Conservation (phyloP, 2,888 invertebrate genomes). For the Arge pagana region DNA sequence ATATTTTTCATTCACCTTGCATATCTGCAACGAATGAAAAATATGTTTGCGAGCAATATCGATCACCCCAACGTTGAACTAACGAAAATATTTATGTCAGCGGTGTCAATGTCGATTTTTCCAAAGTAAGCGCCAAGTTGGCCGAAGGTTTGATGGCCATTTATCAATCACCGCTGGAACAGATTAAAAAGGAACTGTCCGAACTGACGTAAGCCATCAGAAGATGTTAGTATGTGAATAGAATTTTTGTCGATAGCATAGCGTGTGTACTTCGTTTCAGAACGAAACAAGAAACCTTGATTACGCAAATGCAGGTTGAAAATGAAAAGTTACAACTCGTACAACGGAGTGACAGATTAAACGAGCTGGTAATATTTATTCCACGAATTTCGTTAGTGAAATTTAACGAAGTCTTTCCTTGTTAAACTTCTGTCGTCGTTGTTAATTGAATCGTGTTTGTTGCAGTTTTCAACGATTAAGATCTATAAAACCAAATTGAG, state of each 20-base stretch:
- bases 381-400: constrained; percentile 2
- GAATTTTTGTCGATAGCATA: constrained; percentile 18
- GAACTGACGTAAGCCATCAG: constrained; percentile 56
- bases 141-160: constrained; percentile 49
- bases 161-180: constrained; percentile 52
- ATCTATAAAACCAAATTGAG: constrained; percentile 56
- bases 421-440: too few relatives aligned
- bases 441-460: constrained; percentile 17
- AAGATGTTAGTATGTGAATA: neutral
- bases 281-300: constrained; percentile 48
- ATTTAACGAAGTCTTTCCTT: neutral
- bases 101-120: constrained; percentile 31
- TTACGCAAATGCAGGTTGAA: constrained; percentile 49
- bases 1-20: too few relatives aligned
- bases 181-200: constrained; percentile 52
- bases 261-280: constrained; percentile 34
- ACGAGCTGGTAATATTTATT: constrained; percentile 50
- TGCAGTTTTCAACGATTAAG: constrained; percentile 54
- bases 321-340: constrained; percentile 48
- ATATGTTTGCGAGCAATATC: too few relatives aligned
- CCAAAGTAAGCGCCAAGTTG: constrained; percentile 44
- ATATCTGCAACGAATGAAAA: too few relatives aligned
- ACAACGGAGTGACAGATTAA: constrained; percentile 45
- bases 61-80: too few relatives aligned
- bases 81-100: too few relatives aligned